Conservation (phyloP, 2,113 vertebrate species). For the Triplophysa siluroides region DNA sequence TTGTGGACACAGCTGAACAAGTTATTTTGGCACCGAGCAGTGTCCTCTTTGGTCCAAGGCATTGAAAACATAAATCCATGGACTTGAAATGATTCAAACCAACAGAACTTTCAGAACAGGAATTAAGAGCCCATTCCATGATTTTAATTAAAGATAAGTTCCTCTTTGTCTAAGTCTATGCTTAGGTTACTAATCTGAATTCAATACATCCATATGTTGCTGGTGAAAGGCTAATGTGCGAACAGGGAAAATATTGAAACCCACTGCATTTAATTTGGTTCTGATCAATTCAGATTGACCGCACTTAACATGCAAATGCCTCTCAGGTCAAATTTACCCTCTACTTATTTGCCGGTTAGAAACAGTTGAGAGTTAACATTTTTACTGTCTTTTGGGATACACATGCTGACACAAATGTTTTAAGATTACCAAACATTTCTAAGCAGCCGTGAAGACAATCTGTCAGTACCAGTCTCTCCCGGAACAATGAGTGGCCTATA, state of each 20-base stretch:
- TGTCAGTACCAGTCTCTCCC: neutral
- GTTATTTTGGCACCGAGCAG: neutral
- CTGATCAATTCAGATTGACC: slow-evolving; percentile 94
- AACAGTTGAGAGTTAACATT: slow-evolving; percentile 51
- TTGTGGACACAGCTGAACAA: neutral
- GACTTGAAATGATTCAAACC: slow-evolving; percentile 40
- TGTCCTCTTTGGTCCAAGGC: neutral
- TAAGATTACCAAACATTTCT: neutral
- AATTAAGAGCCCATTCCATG: slow-evolving; percentile 80
- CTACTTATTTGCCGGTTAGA: slow-evolving; percentile 57
- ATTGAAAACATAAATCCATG: neutral
- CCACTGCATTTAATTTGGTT: slow-evolving; percentile 91
- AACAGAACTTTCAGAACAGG: slow-evolving; percentile 54
- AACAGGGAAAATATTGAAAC: slow-evolving; percentile 91
- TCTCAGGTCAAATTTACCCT: slow-evolving; percentile 70
- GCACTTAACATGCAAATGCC: slow-evolving; percentile 93
- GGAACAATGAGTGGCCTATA: neutral
- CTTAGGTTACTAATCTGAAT: slow-evolving; percentile 93
- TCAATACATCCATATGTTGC: slow-evolving; percentile 89
- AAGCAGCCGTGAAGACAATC: neutral
- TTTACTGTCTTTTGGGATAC: neutral
- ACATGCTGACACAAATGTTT: slow-evolving; percentile 16
- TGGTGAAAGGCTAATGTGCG: slow-evolving; percentile 81
- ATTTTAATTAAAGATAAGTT: slow-evolving; percentile 99
- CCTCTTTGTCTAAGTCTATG: slow-evolving; percentile 80